These are phyloP conservation scores for Masticophis lateralis DNA, from an alignment of 2,797 vertebrate species.

Conservation along the genomic window DNA sequence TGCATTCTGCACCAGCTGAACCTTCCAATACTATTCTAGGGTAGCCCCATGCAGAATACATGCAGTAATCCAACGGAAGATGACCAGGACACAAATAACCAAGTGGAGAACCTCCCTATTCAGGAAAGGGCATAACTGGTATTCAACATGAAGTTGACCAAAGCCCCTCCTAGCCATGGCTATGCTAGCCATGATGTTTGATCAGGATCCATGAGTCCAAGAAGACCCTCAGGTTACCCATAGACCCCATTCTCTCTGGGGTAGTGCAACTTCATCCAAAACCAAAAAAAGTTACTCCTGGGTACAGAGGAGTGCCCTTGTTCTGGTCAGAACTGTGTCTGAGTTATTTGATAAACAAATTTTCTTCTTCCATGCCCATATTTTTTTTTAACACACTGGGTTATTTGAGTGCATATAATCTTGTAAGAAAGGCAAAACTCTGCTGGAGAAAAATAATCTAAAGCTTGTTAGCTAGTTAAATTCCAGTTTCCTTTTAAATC, in stretches of 20 bases:
- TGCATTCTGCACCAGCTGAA: background rate
- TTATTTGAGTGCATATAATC: background rate
- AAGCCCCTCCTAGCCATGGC: background rate
- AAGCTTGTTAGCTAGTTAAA: constrained; percentile 4
- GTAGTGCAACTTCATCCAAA: background rate
- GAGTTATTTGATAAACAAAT: background rate
- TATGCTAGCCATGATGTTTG: background rate
- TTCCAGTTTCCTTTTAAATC: background rate
- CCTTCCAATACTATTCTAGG: background rate
- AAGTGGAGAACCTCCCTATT: background rate
- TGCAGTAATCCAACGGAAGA: background rate
- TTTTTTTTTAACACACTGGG: background rate
- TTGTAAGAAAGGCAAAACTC: background rate
- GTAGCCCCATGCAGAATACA: background rate
- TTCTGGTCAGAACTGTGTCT: background rate
- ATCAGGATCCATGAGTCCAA: background rate
- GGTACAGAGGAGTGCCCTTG: background rate
- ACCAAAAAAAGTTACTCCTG: background rate
- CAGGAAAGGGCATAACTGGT: background rate
- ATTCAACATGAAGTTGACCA: background rate
- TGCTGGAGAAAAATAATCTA: background rate
- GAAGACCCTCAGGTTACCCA: background rate
- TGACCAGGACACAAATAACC: background rate
- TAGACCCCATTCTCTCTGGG: background rate
- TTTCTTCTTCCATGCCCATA: background rate